Evolutionary conservation across 2,797 vertebrate genomes (phyloP).

Genomic region (Anabacerthia variegaticeps): DNA sequence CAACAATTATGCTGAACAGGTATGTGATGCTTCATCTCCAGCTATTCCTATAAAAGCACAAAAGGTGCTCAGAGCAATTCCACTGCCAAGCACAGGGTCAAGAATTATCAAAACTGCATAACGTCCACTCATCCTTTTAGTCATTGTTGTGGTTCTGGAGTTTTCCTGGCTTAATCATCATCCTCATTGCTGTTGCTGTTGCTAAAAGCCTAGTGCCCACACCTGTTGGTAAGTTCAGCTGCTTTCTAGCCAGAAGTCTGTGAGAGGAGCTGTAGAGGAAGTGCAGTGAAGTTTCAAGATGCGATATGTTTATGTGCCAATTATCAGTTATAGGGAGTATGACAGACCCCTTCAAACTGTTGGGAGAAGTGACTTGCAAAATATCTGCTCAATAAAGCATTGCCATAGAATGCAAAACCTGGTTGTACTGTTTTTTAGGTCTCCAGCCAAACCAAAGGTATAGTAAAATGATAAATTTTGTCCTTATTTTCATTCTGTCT

Average conservation of each 20-base stretch:
- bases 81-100: constrained; percentile 72
- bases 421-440: neutral
- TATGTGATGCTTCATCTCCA: constrained; percentile 81
- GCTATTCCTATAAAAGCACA: constrained; percentile 74
- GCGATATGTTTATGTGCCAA: neutral
- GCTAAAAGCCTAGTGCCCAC: neutral
- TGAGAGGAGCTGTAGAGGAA: neutral
- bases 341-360: neutral
- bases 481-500: neutral
- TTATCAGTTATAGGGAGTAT: neutral
- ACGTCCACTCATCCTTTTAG: neutral
- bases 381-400: neutral
- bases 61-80: constrained; percentile 79
- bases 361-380: neutral
- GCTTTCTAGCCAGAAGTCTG: neutral
- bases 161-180: neutral
- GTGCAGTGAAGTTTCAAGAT: neutral
- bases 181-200: neutral
- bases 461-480: neutral
- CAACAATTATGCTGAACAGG: constrained; percentile 78
- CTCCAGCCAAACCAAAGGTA: neutral
- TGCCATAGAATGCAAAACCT: neutral
- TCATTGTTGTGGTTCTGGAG: neutral
- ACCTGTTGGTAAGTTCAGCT: neutral
- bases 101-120: neutral